Evolutionary conservation across 2,888 invertebrate genomes (phyloP), one percentile per base, ranked within the genome.

Genomic region (Dyspetes luteomarginatus): DNA sequence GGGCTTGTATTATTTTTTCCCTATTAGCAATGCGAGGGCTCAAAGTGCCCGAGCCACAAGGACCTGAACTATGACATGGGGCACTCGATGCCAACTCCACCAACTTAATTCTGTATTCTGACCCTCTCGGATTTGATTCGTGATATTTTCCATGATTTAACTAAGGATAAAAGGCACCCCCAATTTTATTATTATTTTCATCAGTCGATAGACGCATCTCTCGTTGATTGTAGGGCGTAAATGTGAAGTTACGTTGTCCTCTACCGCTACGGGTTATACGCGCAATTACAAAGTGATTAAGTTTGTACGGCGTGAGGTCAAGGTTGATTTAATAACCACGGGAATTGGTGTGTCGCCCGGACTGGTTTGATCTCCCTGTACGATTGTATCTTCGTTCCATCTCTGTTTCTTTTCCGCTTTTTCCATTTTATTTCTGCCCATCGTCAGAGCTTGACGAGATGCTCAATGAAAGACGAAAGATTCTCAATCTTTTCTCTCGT

Each of bases 231-330:
- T 77, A 77, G 81, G 69, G 68, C 52, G 77, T 74, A 67, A 17
- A 67, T 64, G 77, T 55, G 69, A 81, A 77, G 77, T 74, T 81
- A 74, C 64, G 64, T 50, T 48, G 62, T 9, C 48, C 17, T 36
- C 36, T 1, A 28, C 48, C 75, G 75, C 50, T 9, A 24, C 43
- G 43, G 48, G 30, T 45, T 15, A 72, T 45, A 58, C 69, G 77
- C 73, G 81, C 77, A 81, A 81, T 81, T 81, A 81, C 81, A 77
- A 77, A 81, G 77, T 81, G 73, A 81, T 81, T 77, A 81, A 77
- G 81, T 77, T 69, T 69, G 58, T 73, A 41, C 19, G 73, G 64
- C 17, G 56, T n/a, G 67, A 58, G 73, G 69, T 77, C 50, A 52
- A 74, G 64, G 64, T 30, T 65, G 73, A 69, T n/a, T n/a, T n/a